phyloP scores from a whole-genome alignment of 1,140 invertebrate genomes.

The Halesus radiatus region DNA sequence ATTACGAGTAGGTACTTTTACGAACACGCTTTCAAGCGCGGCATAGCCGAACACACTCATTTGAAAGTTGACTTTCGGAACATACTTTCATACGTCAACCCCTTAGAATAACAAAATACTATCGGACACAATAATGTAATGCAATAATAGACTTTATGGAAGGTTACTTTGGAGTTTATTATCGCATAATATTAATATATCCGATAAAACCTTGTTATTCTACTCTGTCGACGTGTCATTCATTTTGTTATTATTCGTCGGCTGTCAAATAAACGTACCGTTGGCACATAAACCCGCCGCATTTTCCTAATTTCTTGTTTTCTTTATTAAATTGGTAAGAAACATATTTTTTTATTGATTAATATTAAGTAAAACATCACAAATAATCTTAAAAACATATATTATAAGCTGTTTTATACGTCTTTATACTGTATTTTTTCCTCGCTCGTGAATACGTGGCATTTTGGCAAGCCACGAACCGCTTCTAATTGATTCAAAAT shows the following conservation, averaged over 20 bases:
- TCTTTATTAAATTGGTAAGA: conserved; percentile 16
- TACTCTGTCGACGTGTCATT: conserved; percentile 1
- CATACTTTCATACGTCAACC: no score
- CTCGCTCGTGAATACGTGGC: background rate
- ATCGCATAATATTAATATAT: no score
- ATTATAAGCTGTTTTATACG: background rate
- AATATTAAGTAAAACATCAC: background rate
- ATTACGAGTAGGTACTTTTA: background rate
- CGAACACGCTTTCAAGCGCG: background rate
- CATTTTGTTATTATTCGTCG: conserved; percentile 13
- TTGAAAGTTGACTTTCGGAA: background rate
- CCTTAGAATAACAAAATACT: no score
- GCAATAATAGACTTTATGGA: no score
- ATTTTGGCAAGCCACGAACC: background rate
- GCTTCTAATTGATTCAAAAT: background rate
- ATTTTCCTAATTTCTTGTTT: conserved; percentile 9
- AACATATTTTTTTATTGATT: background rate
- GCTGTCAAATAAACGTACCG: conserved; percentile 34
- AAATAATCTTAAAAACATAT: background rate
- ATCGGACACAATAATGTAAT: no score
- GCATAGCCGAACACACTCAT: conserved; percentile 21
- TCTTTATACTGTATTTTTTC: background rate
- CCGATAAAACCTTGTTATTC: no score
- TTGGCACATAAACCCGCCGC: conserved; percentile 4
- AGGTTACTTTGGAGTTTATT: no score